Conservation (phyloP, 2,797 vertebrate genomes). For the Poeciliopsis infans region DNA sequence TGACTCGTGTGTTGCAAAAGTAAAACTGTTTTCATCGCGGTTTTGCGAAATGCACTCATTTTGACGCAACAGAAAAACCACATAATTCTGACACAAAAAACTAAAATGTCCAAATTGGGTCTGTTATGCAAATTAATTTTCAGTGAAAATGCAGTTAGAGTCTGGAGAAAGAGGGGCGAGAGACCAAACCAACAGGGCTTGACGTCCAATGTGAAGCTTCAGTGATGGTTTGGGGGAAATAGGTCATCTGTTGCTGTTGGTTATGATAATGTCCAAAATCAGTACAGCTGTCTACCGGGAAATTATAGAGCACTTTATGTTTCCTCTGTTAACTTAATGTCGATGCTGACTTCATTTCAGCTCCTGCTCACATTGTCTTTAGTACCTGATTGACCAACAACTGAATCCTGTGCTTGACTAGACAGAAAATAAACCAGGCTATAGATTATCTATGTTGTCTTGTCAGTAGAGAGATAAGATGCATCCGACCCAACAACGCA, state of each 20-base stretch:
- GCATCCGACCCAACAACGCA: background rate
- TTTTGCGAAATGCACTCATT: no score
- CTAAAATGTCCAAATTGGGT: no score
- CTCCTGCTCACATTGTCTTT: background rate
- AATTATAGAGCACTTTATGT: background rate
- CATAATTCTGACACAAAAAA: no score
- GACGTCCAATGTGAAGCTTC: background rate
- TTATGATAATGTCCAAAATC: background rate
- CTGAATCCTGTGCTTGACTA: background rate
- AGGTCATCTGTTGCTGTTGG: background rate
- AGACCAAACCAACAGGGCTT: background rate
- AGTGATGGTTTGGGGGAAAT: background rate
- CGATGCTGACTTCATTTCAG: background rate
- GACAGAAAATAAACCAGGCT: background rate
- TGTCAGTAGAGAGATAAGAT: background rate
- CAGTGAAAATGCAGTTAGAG: no score
- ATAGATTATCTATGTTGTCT: background rate
- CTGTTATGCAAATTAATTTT: no score
- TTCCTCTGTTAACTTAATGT: background rate
- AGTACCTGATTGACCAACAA: background rate
- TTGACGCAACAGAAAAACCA: no score
- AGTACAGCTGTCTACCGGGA: background rate
- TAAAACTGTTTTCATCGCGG: no score
- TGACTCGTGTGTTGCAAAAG: no score
- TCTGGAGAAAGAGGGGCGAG: background rate